phyloP scores from a whole-genome alignment of 2,797 vertebrate species.

The Nannoperca obscura region DNA sequence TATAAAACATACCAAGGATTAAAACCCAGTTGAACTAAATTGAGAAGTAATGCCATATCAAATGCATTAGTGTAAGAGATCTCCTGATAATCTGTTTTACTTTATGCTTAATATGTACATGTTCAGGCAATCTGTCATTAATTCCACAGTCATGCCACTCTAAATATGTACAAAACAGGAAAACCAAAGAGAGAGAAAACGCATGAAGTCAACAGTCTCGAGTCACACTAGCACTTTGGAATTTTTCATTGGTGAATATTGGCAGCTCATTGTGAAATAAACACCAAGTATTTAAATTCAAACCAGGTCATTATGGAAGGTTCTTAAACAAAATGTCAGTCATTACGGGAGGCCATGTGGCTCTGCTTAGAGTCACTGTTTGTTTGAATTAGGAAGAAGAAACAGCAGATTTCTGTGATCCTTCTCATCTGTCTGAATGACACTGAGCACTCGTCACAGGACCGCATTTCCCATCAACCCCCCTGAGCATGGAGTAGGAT shows the following conservation, averaged over 20 bases:
- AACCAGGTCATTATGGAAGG: constrained; percentile 81
- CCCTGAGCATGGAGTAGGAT: constrained; percentile 24
- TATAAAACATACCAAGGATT: no score
- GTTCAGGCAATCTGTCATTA: constrained; percentile 72
- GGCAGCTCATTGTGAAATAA: constrained; percentile 80
- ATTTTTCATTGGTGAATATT: constrained; percentile 79
- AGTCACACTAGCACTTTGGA: constrained; percentile 72
- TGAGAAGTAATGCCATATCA: constrained; percentile 20
- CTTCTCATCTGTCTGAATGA: constrained; percentile 64
- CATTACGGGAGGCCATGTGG: constrained; percentile 83
- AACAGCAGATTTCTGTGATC: constrained; percentile 75
- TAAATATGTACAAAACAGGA: constrained; percentile 68
- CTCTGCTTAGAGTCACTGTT: constrained; percentile 83
- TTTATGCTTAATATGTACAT: constrained; percentile 40
- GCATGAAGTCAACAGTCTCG: constrained; percentile 70
- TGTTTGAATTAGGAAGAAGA: constrained; percentile 79
- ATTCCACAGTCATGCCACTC: constrained; percentile 60
- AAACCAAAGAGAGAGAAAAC: constrained; percentile 54
- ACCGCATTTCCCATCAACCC: constrained; percentile 50
- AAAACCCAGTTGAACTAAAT: constrained; percentile 35
- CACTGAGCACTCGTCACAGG: constrained; percentile 52
- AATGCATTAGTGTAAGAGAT: constrained; percentile 45
- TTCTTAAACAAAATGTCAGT: constrained; percentile 87
- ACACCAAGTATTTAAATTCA: constrained; percentile 80
- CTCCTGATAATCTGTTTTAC: constrained; percentile 45